Conservation (phyloP, 2,888 invertebrate species). For the Sphaerophoria rueppellii region DNA sequence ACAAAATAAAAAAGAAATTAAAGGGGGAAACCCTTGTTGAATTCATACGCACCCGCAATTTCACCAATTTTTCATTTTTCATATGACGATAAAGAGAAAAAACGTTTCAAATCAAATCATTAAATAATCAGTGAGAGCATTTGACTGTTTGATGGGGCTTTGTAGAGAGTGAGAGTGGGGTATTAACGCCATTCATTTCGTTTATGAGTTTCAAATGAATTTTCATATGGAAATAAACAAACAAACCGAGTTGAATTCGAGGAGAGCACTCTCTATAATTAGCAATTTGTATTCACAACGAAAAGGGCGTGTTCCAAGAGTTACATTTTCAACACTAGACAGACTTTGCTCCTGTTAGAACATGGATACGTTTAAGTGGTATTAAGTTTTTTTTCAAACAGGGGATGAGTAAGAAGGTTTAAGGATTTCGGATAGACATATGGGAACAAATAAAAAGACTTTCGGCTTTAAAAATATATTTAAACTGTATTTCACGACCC, state of each 20-base stretch:
- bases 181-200: conserved; percentile 10
- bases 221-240: conserved; percentile 32
- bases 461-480: too few species aligned
- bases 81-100: background rate
- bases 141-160: conserved; percentile 24
- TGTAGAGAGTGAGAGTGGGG: background rate
- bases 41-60: conserved; percentile 7
- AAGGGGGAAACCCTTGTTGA: conserved; percentile 42
- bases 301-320: conserved; percentile 55
- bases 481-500: too few species aligned
- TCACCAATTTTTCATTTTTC: background rate
- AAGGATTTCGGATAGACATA: too few species aligned
- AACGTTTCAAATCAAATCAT: conserved; percentile 51
- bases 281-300: conserved; percentile 61
- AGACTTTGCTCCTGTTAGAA: conserved; percentile 9
- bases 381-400: too few species aligned
- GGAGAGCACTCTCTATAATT: conserved; percentile 60
- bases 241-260: conserved; percentile 11
- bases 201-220: conserved; percentile 52
- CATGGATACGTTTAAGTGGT: background rate
- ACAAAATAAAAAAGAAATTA: conserved; percentile 3
- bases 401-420: too few species aligned
- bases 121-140: conserved; percentile 54
- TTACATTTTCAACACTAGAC: conserved; percentile 22
- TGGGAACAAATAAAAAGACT: too few species aligned